phyloP scores from a whole-genome alignment of 2,113 vertebrate genomes.

The Archilochus colubris region DNA sequence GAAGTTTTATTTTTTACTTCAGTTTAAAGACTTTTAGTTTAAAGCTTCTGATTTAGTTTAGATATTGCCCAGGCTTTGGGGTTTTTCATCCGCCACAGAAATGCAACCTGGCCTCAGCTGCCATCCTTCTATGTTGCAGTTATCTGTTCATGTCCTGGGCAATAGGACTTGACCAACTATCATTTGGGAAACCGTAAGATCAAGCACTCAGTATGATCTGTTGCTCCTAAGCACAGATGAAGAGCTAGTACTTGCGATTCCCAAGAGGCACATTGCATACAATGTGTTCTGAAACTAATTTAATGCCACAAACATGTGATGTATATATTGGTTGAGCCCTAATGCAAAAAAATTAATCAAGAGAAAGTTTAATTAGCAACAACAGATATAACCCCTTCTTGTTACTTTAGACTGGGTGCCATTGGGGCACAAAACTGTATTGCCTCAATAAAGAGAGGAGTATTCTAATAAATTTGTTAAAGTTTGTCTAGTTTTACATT shows the following conservation, averaged over 20 bases:
- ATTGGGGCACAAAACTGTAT: not conserved
- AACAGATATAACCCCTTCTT: no score
- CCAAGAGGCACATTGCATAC: not conserved
- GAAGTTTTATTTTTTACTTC: not conserved
- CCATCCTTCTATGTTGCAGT: not conserved
- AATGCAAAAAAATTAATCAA: not conserved
- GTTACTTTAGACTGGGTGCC: no score
- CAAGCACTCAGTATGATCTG: not conserved
- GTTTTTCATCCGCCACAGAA: not conserved
- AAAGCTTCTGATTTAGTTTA: not conserved
- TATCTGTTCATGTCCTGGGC: not conserved
- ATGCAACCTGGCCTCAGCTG: not conserved
- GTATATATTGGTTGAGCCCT: not conserved
- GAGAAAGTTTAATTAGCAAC: not conserved
- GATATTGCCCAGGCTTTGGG: not conserved
- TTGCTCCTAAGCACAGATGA: not conserved
- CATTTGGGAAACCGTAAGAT: not conserved
- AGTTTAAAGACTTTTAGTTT: not conserved
- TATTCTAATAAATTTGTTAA: not conserved
- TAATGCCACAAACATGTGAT: not conserved
- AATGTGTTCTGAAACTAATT: not conserved
- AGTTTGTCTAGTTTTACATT: not conserved
- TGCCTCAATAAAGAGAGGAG: not conserved
- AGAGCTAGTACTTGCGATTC: not conserved
- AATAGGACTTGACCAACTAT: fast-evolving